Base-by-base conservation (phyloP, 92 coral and sea anemone genomes). In the Porites cylindrica region DNA sequence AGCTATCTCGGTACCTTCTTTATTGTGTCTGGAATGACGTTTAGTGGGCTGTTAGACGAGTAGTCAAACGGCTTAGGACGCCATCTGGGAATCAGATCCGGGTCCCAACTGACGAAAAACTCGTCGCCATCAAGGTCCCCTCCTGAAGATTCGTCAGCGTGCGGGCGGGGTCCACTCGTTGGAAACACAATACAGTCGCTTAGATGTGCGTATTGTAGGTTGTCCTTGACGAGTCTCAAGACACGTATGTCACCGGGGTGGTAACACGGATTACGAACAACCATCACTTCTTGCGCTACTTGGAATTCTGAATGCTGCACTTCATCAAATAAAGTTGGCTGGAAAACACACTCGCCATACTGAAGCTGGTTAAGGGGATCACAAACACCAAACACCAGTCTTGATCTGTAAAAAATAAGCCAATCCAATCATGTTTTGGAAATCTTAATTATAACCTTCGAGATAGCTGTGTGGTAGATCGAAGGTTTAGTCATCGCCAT, bases 61-160 rank as follows among this genome's bases (percentile, higher is more conserved):
- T 96, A 96, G 72, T 94, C 91, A 64, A 84, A 94, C 19, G 99
- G 96, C 20, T 86, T 80, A 24, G 24, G 67, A n/a, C 80, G 89
- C 94, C 94, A 89, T 14, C 69, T 76, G 2, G 99, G 99, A 64
- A 96, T 78, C 51, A 96, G 94, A 58, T 91, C 83, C 63, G 79
- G 32, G 80, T 96, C 99, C 99, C 99, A 96, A 72, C 93, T 93
- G 70, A 96, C 96, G 79, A 96, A 95, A 79, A 95, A 96, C 70
- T 95, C 96, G 72, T 92, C 94, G 50, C 99, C 99, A 62, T 92
- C 99, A n/a, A 96, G 83, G 60, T 92, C 94, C 1, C 96, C 98
- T 2, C 99, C 99, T 4, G 98, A 93, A 51, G 95, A 91, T 84
- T 96, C 99, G 72, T 95, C 97, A n/a, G 99, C 91, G 74, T 96